Base-by-base conservation (phyloP, 2,888 invertebrate genomes). In the Seira sanloemensis region DNA sequence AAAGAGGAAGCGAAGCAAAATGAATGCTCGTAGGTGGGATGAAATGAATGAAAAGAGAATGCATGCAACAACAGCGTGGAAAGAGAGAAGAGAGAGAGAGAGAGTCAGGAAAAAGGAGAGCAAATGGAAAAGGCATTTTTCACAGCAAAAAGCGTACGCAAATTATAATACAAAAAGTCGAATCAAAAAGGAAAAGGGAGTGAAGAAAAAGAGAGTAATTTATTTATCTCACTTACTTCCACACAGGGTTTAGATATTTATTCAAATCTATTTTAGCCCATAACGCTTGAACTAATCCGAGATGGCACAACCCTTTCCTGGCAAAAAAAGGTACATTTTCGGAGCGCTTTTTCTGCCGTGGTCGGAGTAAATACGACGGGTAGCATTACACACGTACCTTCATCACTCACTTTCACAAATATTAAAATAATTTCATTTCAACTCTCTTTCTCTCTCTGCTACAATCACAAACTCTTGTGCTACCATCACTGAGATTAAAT, bases 1-100 rank as follows among this genome's bases (percentile, higher is more conserved):
- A 80, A 74, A 80, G 37, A 37, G 79, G 79, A 79, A 80, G 76
- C 66, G 75, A 71, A 66, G n/a, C 69, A 75, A 78, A 76, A 77
- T 73, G 65, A 37, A 37, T 12, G 37, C 4, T 7, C 37, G 37
- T 37, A 12, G 37, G 12, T 37, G 37, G 37, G 37, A 37, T 37
- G 37, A 12, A 12, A 37, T 37, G 4, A 4, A 37, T 4, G 4
- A 12, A 37, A 37, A 7, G 37, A 37, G 37, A 37, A 37, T 7
- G 4, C 4, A 37, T 37, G 12, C 37, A 37, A 37, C 37, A 37
- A 37, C 37, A 37, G n/a, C n/a, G n/a, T n/a, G n/a, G n/a, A n/a
- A n/a, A n/a, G n/a, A n/a, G n/a, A n/a, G n/a, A n/a, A n/a, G n/a
- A n/a, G n/a, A n/a, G n/a, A n/a, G 19, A 54, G 26, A 16, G 37